phyloP scores from a whole-genome alignment of 2,888 invertebrate genomes.

The Aporophyla lueneburgensis region DNA sequence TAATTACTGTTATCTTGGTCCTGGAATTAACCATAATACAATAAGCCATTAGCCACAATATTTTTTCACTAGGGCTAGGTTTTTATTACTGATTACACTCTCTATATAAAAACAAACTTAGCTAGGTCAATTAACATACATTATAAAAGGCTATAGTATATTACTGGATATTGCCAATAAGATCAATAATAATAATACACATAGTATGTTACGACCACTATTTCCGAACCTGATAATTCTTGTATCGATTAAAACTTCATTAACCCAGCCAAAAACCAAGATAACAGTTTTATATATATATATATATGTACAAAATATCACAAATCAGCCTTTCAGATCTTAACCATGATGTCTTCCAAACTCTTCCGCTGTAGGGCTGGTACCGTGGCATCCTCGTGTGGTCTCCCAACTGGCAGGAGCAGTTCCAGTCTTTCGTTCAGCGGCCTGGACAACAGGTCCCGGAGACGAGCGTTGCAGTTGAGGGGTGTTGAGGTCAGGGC shows the following conservation, averaged over 20 bases:
- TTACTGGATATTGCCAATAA: neutral
- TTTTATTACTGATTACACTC: too few relatives aligned
- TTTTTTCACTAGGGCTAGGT: neutral
- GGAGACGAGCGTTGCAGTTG: constrained; percentile 96
- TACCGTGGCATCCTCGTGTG: constrained; percentile 94
- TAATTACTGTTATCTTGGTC: constrained; percentile 2
- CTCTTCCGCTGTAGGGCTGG: constrained; percentile 94
- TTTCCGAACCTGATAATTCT: neutral
- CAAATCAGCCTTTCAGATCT: constrained; percentile 78
- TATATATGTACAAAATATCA: constrained; percentile 46
- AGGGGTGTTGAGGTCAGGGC: constrained; percentile 97
- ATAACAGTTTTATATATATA: constrained; percentile 16
- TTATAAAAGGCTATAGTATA: neutral
- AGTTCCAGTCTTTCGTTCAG: constrained; percentile 95
- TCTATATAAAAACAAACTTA: neutral
- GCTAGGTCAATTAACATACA: neutral
- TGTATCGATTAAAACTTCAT: neutral
- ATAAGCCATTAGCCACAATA: neutral
- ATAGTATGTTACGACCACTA: neutral
- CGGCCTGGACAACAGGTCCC: constrained; percentile 94
- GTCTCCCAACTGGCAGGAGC: constrained; percentile 96
- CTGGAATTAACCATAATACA: neutral
- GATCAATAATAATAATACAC: neutral
- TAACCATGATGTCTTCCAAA: constrained; percentile 94
- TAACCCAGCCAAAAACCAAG: constrained; percentile 6